phyloP scores from a whole-genome alignment of 2,888 invertebrate genomes.

The Elegia similella region DNA sequence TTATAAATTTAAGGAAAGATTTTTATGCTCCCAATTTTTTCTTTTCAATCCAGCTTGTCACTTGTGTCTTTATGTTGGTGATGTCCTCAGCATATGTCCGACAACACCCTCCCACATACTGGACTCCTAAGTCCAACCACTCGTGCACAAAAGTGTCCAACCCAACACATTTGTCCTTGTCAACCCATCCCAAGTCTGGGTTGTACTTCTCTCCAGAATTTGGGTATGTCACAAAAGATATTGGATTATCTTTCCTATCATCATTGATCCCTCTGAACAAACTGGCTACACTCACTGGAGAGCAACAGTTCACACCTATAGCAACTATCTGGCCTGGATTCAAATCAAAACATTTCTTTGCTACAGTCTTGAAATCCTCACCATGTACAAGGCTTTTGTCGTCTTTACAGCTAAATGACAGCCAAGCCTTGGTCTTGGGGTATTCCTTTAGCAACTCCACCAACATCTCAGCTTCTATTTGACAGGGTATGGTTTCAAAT shows the following conservation, averaged over 20 bases:
- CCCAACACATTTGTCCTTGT: constrained; percentile 83
- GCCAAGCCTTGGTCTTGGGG: constrained; percentile 91
- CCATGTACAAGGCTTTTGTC: constrained; percentile 85
- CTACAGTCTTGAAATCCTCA: constrained; percentile 86
- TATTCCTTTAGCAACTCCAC: constrained; percentile 88
- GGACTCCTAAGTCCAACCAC: constrained; percentile 90
- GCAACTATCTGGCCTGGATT: constrained; percentile 86
- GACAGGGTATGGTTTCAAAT: constrained; percentile 94
- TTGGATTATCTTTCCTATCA: constrained; percentile 41
- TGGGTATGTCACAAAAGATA: constrained; percentile 93
- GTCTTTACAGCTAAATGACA: constrained; percentile 91
- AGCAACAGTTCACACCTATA: constrained; percentile 93
- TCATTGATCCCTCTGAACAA: constrained; percentile 58
- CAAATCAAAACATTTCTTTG: constrained; percentile 83
- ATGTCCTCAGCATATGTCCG: constrained; percentile 91
- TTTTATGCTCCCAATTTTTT: constrained; percentile 19
- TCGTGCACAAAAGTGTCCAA: constrained; percentile 85
- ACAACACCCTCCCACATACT: constrained; percentile 95
- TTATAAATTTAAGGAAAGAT: background rate
- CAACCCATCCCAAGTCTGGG: constrained; percentile 84
- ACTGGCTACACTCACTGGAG: constrained; percentile 55
- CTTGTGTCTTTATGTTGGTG: constrained; percentile 73
- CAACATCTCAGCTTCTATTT: constrained; percentile 90
- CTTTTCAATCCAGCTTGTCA: constrained; percentile 41
- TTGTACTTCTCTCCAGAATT: constrained; percentile 93